These are phyloP conservation scores for Sigmodon hispidus DNA, from an alignment of 2,113 vertebrate genomes.

Conservation along the genomic window DNA sequence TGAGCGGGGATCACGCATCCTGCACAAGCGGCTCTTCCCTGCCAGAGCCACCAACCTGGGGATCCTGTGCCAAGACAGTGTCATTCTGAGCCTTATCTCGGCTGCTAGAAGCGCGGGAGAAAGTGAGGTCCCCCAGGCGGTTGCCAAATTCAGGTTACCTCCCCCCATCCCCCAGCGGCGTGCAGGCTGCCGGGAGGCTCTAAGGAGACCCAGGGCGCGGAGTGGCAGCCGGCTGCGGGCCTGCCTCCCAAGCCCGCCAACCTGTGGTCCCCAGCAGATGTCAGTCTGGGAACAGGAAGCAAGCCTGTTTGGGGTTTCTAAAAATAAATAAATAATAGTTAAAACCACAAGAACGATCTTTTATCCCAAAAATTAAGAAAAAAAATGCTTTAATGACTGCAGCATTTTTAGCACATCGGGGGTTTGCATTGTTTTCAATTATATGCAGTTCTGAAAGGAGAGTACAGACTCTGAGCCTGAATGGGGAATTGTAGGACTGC, in stretches of 20 bases:
- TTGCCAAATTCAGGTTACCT: fast-evolving
- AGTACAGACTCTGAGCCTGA: conserved; percentile 84
- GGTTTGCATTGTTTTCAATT: conserved; percentile 87
- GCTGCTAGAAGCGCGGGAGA: neutral
- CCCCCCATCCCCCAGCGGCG: fast-evolving
- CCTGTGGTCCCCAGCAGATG: conserved; percentile 80
- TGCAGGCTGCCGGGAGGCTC: neutral
- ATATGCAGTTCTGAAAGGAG: conserved; percentile 83
- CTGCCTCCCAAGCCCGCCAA: conserved; percentile 59
- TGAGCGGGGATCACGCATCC: neutral
- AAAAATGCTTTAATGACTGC: conserved; percentile 85
- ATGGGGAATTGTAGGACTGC: conserved; percentile 84
- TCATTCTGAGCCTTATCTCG: neutral
- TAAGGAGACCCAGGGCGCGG: neutral
- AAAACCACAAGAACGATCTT: conserved; percentile 75
- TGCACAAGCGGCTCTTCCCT: neutral
- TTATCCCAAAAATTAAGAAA: conserved; percentile 83
- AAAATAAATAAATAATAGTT: conserved; percentile 77
- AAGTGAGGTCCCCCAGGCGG: neutral
- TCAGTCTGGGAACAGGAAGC: conserved; percentile 80
- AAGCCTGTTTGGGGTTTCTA: conserved; percentile 79
- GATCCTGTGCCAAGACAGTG: neutral
- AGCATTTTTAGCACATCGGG: conserved; percentile 83
- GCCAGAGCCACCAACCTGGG: neutral
- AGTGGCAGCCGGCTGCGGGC: conserved; percentile 75